Conservation (phyloP, 2,888 invertebrate species). For the Odontocolon sp. region DNA sequence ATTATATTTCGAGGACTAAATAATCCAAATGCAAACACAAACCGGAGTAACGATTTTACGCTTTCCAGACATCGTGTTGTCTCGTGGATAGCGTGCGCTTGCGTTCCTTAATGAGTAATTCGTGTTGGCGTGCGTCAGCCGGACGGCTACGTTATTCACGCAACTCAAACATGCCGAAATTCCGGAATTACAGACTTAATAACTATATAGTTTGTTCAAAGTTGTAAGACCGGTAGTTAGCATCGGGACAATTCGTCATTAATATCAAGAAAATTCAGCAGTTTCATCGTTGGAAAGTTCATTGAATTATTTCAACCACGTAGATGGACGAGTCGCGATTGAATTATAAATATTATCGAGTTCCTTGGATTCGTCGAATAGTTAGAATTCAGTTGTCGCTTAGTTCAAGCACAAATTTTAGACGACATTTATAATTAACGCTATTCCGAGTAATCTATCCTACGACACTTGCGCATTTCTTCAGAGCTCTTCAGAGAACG, state of each 20-base stretch:
- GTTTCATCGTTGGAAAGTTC: constrained; percentile 5
- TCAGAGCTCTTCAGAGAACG: constrained; percentile 11
- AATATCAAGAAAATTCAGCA: constrained; percentile 2
- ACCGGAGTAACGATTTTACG: constrained; percentile 49
- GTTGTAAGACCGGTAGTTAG: not conserved
- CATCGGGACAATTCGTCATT: not conserved
- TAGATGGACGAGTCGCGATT: constrained; percentile 5
- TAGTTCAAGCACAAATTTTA: constrained; percentile 23
- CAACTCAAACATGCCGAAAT: constrained; percentile 23
- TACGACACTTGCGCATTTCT: constrained; percentile 28
- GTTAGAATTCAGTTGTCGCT: constrained; percentile 25
- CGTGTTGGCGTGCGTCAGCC: constrained; percentile 36
- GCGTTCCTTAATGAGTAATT: constrained; percentile 44
- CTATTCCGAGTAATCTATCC: constrained; percentile 38
- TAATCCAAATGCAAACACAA: not conserved
- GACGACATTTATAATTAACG: constrained; percentile 47
- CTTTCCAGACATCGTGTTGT: constrained; percentile 41
- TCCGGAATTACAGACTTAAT: constrained; percentile 20
- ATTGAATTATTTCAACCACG: not conserved
- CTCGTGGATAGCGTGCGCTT: constrained; percentile 38
- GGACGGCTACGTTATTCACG: constrained; percentile 34
- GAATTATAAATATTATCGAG: constrained; percentile 18
- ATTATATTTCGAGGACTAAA: constrained; percentile 7
- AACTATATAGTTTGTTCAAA: constrained; percentile 7
- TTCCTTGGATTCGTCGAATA: constrained; percentile 9